These are phyloP conservation scores for Mesocricetus auratus DNA, from an alignment of 2,113 vertebrate species.

Conservation along the genomic window DNA sequence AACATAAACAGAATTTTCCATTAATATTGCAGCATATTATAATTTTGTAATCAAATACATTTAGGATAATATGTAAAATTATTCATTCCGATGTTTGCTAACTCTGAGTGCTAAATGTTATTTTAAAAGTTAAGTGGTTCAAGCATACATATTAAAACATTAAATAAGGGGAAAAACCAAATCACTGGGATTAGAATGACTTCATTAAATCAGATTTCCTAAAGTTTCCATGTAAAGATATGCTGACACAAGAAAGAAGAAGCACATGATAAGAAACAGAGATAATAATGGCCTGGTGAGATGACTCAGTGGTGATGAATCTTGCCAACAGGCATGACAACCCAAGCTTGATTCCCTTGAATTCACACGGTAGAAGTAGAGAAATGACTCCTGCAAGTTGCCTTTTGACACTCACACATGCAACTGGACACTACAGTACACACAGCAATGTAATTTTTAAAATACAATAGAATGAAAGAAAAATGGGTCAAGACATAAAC, in stretches of 20 bases:
- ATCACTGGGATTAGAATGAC: slow-evolving; percentile 12
- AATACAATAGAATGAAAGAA: neutral
- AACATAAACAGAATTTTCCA: neutral
- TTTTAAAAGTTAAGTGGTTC: neutral
- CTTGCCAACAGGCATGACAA: neutral
- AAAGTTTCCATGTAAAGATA: neutral
- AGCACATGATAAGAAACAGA: neutral
- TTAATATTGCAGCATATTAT: neutral
- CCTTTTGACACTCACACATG: neutral
- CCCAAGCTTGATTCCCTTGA: neutral
- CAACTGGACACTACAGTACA: neutral
- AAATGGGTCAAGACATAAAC: neutral
- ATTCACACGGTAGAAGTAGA: neutral
- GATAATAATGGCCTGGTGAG: neutral
- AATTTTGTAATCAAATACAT: slow-evolving; percentile 44
- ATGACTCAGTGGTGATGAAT: neutral
- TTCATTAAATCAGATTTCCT: slow-evolving; percentile 14
- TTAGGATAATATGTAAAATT: neutral
- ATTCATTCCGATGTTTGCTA: slow-evolving; percentile 17
- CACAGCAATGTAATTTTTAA: neutral
- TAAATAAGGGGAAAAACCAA: neutral
- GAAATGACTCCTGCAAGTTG: neutral
- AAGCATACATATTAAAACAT: neutral
- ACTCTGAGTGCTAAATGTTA: neutral
- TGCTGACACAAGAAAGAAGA: neutral